Conservation (phyloP, 1,140 invertebrate genomes). For the Pseudomyrmex gracilis region DNA sequence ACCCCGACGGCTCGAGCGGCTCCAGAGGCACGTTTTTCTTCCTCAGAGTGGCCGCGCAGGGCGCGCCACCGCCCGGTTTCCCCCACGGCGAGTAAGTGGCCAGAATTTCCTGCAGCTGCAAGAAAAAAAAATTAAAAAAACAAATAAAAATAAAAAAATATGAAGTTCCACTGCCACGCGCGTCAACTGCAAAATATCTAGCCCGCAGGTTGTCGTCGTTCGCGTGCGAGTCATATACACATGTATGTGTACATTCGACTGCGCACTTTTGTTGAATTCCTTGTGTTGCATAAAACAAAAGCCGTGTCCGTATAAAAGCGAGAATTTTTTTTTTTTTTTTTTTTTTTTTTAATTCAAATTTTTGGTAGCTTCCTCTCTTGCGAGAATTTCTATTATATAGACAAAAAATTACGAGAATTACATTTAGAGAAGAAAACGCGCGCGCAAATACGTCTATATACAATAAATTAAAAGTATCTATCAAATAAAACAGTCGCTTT, state of each 20-base stretch:
- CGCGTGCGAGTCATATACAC: background rate
- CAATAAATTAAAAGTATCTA: background rate
- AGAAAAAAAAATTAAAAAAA: conserved; percentile 52
- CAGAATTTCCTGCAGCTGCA: conserved; percentile 81
- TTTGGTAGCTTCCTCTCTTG: background rate
- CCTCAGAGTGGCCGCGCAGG: conserved; percentile 80
- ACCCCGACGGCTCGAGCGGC: conserved; percentile 61
- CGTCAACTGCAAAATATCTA: background rate
- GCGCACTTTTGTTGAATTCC: too few species aligned
- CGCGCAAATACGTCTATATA: background rate
- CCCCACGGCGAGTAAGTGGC: conserved; percentile 85
- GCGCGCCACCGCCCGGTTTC: conserved; percentile 84
- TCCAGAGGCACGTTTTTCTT: conserved; percentile 83
- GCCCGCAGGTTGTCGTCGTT: background rate
- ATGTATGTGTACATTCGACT: background rate
- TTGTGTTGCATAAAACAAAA: background rate
- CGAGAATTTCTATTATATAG: too few species aligned
- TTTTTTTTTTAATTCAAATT: background rate
- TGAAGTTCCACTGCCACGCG: background rate
- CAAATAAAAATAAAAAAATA: background rate
- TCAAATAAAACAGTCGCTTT: background rate
- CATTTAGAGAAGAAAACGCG: background rate
- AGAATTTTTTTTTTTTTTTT: too few species aligned
- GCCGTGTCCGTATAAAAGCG: background rate
- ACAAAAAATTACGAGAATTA: too few species aligned